phyloP scores from a whole-genome alignment of 2,888 invertebrate species.

The Dicyrtomina minuta region DNA sequence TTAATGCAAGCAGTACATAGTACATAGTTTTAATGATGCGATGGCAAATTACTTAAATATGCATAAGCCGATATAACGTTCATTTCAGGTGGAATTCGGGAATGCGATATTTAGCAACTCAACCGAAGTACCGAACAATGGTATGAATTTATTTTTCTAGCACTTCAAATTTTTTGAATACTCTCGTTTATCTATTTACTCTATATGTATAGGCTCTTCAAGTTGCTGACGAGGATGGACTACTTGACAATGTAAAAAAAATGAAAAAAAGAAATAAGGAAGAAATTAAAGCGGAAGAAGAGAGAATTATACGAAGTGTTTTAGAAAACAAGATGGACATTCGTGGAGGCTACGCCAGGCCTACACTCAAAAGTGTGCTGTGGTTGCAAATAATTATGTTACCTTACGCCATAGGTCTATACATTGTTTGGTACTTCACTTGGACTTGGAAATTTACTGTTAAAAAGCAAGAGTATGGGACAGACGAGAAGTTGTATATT shows the following conservation, averaged over 20 bases:
- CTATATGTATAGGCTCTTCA: not conserved
- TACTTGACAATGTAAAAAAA: slow-evolving; percentile 59
- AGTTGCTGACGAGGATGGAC: slow-evolving; percentile 61
- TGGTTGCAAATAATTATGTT: slow-evolving; percentile 80
- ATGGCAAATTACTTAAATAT: not conserved
- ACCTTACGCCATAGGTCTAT: slow-evolving; percentile 72
- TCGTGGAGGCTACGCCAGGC: slow-evolving; percentile 87
- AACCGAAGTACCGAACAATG: slow-evolving; percentile 81
- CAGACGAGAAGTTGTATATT: slow-evolving; percentile 79
- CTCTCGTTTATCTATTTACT: not conserved
- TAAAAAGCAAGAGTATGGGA: slow-evolving; percentile 72
- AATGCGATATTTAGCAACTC: slow-evolving; percentile 80
- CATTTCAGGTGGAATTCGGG: slow-evolving; percentile 68
- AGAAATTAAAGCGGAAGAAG: slow-evolving; percentile 75
- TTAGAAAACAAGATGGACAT: slow-evolving; percentile 93
- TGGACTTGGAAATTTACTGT: slow-evolving; percentile 83
- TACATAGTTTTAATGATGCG: not conserved
- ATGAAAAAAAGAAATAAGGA: slow-evolving; percentile 59
- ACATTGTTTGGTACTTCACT: slow-evolving; percentile 71
- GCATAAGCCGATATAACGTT: not conserved
- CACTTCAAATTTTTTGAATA: too few species aligned
- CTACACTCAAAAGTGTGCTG: slow-evolving; percentile 72
- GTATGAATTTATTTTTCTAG: too few species aligned
- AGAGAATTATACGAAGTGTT: slow-evolving; percentile 74
- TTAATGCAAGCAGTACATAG: not conserved